Evolutionary conservation across 35 echinoderm and acorn worm genomes (phyloP), one percentile per base, ranked within the genome.

Genomic region (Diadema setosum): DNA sequence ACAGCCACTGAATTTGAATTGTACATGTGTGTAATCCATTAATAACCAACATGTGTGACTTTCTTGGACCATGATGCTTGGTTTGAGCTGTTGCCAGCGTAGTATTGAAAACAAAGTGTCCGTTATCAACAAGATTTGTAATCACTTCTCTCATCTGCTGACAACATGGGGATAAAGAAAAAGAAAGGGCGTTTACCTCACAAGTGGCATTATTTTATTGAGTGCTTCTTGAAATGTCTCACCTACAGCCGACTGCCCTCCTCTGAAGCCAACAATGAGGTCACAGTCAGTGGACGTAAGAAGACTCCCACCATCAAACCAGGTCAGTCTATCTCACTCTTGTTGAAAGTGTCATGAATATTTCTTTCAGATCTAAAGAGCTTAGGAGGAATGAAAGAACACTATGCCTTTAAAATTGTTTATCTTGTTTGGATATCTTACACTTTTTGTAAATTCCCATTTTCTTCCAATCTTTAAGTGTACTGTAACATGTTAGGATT

Each of bases 181-280:
- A 67, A 67, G 24, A 67, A 67, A 34, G 63, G 37, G 21, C 63
- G 63, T 23, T 14, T 78, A 9, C 40, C 29, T 41, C 29, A 78
- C 18, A 78, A 78, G 73, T 78, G 73, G 73, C 40, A 44, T 44
- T 78, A 78, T 36, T 39, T 78, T 25, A 78, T 78, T 41, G 34
- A 78, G 24, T 78, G 73, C 73, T 42, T 78, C 73, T 78, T 78
- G 15, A 33, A 78, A 41, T 78, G 73, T 78, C 73, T 78, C 40
- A 42, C 73, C 40, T 78, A 78, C 73, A 78, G 73, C 40, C 73
- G 73, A 21, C 73, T 78, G 7, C 73, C 73, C 14, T 39, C 73
- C 18, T 35, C 73, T 12, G 73, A 78, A 21, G 63, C 27, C 30
- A 78, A 41, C 73, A 78, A 78, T 78, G 73, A 78, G 37, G 73